A percentile compares a stretch with the other conserved stretches of the same genome.
Conservation (phyloP, 2,113 vertebrate genomes). For the Platichthys flesus region DNA sequence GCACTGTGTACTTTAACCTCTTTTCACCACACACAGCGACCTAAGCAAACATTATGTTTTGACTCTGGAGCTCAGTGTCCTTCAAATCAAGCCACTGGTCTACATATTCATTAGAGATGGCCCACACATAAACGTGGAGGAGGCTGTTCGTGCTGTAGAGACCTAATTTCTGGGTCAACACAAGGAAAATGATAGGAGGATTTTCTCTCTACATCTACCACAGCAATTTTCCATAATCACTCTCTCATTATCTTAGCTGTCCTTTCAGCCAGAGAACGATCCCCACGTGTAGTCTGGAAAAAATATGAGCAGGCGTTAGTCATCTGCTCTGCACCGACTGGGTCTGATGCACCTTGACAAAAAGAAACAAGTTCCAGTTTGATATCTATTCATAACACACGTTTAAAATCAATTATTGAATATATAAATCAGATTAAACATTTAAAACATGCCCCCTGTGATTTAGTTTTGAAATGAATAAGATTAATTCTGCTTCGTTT, state of each 20-base stretch:
- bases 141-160: slow-evolving; percentile 10
- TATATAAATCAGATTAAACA: background rate
- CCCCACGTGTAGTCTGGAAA: slow-evolving; percentile 37
- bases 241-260: slow-evolving; percentile 73
- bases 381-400: background rate
- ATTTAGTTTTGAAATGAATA: background rate
- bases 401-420: slow-evolving; percentile 1
- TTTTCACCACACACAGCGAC: background rate
- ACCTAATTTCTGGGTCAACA: slow-evolving; percentile 57
- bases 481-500: background rate
- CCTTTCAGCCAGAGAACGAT: slow-evolving; percentile 39
- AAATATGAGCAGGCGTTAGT: slow-evolving; percentile 45
- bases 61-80: background rate
- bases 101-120: slow-evolving; percentile 37
- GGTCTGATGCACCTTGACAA: slow-evolving; percentile 28
- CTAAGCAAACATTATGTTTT: slow-evolving; percentile 16
- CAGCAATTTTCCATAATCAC: slow-evolving; percentile 75
- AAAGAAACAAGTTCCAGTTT: slow-evolving; percentile 4
- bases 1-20: background rate
- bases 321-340: slow-evolving; percentile 16
- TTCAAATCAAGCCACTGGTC: slow-evolving; percentile 19
- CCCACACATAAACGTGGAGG: slow-evolving; percentile 20
- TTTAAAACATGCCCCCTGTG: background rate
- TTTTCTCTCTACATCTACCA: slow-evolving; percentile 57
- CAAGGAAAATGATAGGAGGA: slow-evolving; percentile 68